Percentiles rank a stretch among this genome's conserved stretches.
Conservation (phyloP, 2,888 invertebrate species). For the Leistus spinibarbis region DNA sequence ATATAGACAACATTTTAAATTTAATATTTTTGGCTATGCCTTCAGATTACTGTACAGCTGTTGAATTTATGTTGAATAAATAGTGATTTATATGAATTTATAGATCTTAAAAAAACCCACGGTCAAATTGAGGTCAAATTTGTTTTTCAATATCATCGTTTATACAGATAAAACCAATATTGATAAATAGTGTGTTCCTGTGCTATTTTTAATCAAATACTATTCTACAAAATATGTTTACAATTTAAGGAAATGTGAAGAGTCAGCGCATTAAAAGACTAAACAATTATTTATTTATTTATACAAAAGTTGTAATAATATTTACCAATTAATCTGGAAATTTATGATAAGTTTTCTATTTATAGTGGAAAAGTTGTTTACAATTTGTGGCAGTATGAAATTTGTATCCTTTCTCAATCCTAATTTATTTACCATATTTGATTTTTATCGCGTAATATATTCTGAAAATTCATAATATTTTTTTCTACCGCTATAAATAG, state of each 20-base stretch:
- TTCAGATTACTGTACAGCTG: background rate
- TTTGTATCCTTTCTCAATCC: background rate
- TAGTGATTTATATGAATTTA: background rate
- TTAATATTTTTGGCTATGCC: background rate
- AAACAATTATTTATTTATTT: background rate
- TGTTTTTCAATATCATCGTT: background rate
- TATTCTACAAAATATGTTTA: background rate
- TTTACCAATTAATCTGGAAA: too few species aligned
- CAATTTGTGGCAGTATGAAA: too few species aligned
- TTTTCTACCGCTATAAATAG: constrained; percentile 28
- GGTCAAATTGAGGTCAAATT: constrained; percentile 4
- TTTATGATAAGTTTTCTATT: too few species aligned
- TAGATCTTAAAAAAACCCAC: background rate
- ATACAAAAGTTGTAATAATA: background rate
- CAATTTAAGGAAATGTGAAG: background rate
- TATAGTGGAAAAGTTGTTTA: too few species aligned
- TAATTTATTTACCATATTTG: background rate
- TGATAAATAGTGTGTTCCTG: background rate
- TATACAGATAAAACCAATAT: background rate
- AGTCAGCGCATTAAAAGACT: background rate
- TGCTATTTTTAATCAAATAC: background rate
- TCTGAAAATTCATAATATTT: too few species aligned
- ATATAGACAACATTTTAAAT: background rate
- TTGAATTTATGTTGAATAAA: background rate
- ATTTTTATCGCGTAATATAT: background rate